Evolutionary conservation across 2,797 vertebrate species (phyloP).

Genomic region (Graptemys geographica): DNA sequence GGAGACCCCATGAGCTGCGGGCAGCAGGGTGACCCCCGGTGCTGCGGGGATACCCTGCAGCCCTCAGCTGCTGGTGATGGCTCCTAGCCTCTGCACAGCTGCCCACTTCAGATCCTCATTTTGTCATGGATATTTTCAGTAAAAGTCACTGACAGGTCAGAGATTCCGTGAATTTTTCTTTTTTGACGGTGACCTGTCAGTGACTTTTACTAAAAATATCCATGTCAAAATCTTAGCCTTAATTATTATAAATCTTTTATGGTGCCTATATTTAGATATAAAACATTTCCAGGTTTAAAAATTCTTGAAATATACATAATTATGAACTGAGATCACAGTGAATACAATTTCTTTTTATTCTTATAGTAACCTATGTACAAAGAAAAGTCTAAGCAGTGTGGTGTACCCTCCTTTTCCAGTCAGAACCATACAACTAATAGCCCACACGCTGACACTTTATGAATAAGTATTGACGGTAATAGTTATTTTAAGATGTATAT

Average conservation of each 20-base stretch:
- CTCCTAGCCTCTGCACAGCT: no score
- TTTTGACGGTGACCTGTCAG: no score
- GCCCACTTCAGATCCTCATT: no score
- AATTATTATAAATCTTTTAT: not conserved
- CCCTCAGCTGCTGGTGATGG: no score
- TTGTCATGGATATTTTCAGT: no score
- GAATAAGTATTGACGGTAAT: not conserved
- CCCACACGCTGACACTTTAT: not conserved
- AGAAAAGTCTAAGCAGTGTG: not conserved
- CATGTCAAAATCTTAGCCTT: no score
- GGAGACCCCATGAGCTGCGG: no score
- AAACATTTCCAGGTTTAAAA: not conserved
- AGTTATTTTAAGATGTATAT: not conserved
- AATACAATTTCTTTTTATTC: not conserved
- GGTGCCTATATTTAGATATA: not conserved
- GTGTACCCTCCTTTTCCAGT: not conserved
- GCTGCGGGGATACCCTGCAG: no score
- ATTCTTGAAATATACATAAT: not conserved
- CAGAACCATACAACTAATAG: not conserved
- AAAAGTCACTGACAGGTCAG: no score
- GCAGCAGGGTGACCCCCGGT: no score
- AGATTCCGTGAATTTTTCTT: no score
- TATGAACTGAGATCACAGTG: not conserved
- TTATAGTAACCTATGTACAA: not conserved
- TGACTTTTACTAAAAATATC: no score